Evolutionary conservation across 2,113 vertebrate genomes (phyloP).

Genomic region (Thunnus maccoyii): DNA sequence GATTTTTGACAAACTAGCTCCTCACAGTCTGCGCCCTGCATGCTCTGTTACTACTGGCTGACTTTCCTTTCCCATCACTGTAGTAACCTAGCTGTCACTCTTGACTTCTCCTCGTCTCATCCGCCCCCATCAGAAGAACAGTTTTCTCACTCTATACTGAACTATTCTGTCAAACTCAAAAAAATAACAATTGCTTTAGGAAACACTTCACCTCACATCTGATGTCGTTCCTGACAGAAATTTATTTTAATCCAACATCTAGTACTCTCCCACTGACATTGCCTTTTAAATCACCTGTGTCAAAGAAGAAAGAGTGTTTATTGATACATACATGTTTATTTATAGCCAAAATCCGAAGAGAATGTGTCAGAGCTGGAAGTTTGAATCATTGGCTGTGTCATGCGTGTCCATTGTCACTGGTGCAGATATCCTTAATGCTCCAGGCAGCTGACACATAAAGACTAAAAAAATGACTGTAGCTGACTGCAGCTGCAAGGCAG

Average conservation of each 20-base stretch:
- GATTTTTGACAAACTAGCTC: conserved; percentile 11
- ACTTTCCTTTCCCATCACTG: background rate
- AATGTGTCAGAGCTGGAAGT: conserved; percentile 48
- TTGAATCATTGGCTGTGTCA: conserved; percentile 55
- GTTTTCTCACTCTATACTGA: conserved; percentile 29
- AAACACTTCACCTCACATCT: conserved; percentile 8
- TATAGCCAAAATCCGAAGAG: background rate
- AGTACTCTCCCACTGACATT: background rate
- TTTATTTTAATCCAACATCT: conserved; percentile 5
- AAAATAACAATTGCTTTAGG: conserved; percentile 5
- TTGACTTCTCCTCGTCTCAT: background rate
- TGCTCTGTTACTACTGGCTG: background rate
- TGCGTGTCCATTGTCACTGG: conserved; percentile 36
- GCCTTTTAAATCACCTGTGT: background rate
- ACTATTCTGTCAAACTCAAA: conserved; percentile 16
- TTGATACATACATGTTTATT: background rate
- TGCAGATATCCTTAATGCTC: conserved; percentile 55
- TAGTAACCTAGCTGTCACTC: background rate
- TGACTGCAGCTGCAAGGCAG: conserved; percentile 1
- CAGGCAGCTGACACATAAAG: background rate
- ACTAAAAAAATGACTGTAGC: background rate
- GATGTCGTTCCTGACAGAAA: background rate
- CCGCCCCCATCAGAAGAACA: background rate
- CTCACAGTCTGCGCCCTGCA: background rate
- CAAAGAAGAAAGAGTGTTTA: background rate